These are phyloP conservation scores for Pelobates fuscus DNA, from an alignment of 2,113 vertebrate species.

Conservation along the genomic window DNA sequence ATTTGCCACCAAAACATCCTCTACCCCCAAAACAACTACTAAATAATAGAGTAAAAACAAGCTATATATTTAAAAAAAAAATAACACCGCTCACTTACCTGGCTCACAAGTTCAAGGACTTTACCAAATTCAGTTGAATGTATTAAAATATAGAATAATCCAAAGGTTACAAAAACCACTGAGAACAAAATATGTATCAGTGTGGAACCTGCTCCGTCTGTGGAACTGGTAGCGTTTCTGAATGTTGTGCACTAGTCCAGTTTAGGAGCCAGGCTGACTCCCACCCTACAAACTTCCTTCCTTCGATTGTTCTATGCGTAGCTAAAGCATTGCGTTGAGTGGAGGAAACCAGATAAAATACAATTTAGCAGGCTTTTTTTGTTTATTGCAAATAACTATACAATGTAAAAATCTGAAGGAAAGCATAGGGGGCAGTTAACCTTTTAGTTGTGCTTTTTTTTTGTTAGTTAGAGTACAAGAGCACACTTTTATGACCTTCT, in stretches of 20 bases:
- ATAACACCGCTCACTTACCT: slow-evolving; percentile 52
- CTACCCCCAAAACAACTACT: too few relatives aligned
- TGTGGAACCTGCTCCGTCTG: neutral
- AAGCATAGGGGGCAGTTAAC: slow-evolving; percentile 8
- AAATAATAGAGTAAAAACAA: slow-evolving; percentile 4
- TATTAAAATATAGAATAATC: slow-evolving; percentile 1
- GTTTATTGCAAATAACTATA: neutral
- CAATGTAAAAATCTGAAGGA: slow-evolving; percentile 15
- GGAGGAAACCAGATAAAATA: slow-evolving; percentile 74
- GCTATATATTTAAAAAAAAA: too few relatives aligned
- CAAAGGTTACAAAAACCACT: slow-evolving; percentile 36
- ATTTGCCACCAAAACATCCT: too few relatives aligned
- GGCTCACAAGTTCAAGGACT: neutral
- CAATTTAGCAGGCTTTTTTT: slow-evolving; percentile 24
- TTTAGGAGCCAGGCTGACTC: slow-evolving; percentile 74
- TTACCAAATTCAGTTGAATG: slow-evolving; percentile 26
- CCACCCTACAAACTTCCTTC: slow-evolving; percentile 70
- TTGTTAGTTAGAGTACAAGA: too few relatives aligned
- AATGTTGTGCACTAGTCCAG: slow-evolving; percentile 62
- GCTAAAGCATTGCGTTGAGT: slow-evolving; percentile 62
- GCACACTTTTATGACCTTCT: too few relatives aligned
- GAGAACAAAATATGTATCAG: slow-evolving; percentile 7
- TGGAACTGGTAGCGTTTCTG: slow-evolving; percentile 61
- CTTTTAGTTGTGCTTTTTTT: neutral
- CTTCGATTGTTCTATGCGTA: slow-evolving; percentile 80